These are phyloP conservation scores for Heliangelus exortis DNA, from an alignment of 2,797 vertebrate species.

Conservation along the genomic window DNA sequence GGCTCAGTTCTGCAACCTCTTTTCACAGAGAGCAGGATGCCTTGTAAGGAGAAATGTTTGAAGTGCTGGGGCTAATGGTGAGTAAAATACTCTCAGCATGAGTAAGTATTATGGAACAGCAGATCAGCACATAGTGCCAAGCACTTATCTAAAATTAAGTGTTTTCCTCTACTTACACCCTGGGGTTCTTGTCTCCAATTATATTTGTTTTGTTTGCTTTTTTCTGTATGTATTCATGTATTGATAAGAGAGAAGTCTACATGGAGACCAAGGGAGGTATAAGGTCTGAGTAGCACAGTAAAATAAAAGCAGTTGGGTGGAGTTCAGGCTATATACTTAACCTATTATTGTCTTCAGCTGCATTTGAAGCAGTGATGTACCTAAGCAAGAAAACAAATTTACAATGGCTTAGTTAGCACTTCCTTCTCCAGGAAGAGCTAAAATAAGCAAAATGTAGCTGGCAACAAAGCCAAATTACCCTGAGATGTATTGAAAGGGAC, in stretches of 20 bases:
- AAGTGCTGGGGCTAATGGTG: fast-evolving
- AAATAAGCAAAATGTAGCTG: not conserved
- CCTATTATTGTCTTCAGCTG: not conserved
- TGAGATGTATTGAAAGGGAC: not conserved
- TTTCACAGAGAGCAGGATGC: not conserved
- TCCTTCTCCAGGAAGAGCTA: conserved; percentile 17
- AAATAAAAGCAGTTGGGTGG: conserved; percentile 39
- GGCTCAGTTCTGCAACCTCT: conserved; percentile 15
- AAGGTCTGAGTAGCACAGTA: not conserved
- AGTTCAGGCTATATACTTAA: not conserved
- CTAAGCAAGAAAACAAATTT: conserved; percentile 31
- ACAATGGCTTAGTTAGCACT: conserved; percentile 1
- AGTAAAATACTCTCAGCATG: not conserved
- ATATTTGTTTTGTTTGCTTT: not conserved
- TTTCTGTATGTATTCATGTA: conserved; percentile 1
- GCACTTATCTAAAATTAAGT: not conserved
- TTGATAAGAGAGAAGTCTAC: not conserved
- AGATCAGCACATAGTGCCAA: not conserved
- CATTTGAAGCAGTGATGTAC: conserved; percentile 5
- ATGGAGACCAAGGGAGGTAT: not conserved
- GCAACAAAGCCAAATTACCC: not conserved
- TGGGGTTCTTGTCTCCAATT: not conserved
- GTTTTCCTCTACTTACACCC: not conserved
- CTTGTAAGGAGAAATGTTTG: not conserved
- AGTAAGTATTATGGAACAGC: not conserved